These are phyloP conservation scores for Rotaria macrura DNA, from an alignment of 2,888 invertebrate genomes.

Conservation along the genomic window DNA sequence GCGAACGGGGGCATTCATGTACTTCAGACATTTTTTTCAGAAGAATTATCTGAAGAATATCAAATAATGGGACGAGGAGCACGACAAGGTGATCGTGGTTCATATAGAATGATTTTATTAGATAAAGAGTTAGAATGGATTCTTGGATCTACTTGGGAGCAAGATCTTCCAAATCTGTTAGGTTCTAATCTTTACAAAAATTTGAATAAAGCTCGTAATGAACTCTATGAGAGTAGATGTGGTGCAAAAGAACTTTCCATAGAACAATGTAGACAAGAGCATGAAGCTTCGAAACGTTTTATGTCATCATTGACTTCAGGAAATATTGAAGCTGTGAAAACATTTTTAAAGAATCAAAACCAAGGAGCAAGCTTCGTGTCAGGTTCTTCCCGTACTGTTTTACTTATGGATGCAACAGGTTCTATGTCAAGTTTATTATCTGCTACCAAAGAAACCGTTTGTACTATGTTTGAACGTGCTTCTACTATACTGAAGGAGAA, in stretches of 20 bases:
- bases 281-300: neutral
- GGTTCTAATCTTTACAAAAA: neutral
- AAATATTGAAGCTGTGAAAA: neutral
- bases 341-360: neutral
- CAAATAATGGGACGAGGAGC: constrained; percentile 10
- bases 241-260: neutral
- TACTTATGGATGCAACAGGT: neutral
- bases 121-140: constrained; percentile 10
- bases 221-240: neutral
- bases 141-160: neutral
- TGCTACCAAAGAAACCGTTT: neutral
- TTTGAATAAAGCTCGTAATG: neutral
- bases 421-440: neutral
- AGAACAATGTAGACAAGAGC: neutral
- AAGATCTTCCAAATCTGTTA: neutral
- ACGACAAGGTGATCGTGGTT: constrained; percentile 7
- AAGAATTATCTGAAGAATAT: constrained; percentile 18
- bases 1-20: neutral
- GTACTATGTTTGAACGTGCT: neutral
- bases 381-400: neutral
- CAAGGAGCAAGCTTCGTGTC: neutral
- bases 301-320: neutral
- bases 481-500: neutral
- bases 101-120: neutral
- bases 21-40: constrained; percentile 12